phyloP scores from a whole-genome alignment of 2,113 vertebrate species.

The Caretta caretta region DNA sequence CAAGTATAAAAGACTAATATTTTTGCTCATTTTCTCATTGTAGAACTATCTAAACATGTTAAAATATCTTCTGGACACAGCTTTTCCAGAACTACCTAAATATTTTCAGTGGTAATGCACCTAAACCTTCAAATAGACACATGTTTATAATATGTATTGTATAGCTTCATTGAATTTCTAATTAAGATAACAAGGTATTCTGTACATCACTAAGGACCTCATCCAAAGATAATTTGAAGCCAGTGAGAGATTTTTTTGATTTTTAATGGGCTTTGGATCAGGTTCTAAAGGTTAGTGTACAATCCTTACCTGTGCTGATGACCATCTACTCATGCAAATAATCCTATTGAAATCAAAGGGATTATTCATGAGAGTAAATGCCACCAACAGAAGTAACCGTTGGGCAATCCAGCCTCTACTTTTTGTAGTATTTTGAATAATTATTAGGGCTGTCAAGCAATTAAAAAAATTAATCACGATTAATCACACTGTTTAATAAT shows the following conservation, averaged over 20 bases:
- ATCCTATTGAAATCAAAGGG: conserved; percentile 16
- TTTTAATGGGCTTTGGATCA: background rate
- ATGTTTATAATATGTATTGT: conserved; percentile 50
- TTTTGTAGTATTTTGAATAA: background rate
- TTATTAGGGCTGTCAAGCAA: too few species aligned
- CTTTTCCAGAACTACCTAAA: background rate
- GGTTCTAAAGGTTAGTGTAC: background rate
- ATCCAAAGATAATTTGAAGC: conserved; percentile 51
- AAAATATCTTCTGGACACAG: background rate
- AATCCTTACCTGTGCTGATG: background rate
- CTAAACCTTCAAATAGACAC: conserved; percentile 36
- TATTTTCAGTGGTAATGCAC: conserved; percentile 55
- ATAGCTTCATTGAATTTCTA: conserved; percentile 68
- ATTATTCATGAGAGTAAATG: conserved; percentile 46
- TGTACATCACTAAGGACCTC: conserved; percentile 40
- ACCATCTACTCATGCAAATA: background rate
- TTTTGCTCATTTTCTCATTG: background rate
- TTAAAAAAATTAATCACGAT: too few species aligned
- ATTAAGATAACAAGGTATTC: conserved; percentile 31
- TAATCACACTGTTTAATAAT: too few species aligned
- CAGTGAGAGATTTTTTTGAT: conserved; percentile 39
- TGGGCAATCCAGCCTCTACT: background rate
- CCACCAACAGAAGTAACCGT: background rate
- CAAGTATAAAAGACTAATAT: background rate
- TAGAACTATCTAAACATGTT: background rate